Evolutionary conservation across 2,888 invertebrate genomes (phyloP).

Genomic region (Nephrocerus scutellatus): DNA sequence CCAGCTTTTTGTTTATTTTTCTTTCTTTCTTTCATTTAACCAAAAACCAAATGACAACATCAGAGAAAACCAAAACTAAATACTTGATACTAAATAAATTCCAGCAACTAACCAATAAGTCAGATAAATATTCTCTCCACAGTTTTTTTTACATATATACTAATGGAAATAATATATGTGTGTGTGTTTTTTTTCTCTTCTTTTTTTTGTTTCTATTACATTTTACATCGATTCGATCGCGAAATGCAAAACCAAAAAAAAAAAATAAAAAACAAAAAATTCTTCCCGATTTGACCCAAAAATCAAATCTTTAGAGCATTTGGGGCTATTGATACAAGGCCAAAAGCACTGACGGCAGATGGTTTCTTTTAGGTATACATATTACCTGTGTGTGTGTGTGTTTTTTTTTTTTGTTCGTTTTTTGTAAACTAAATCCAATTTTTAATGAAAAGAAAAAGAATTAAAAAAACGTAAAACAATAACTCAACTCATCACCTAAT

Average conservation of each 20-base stretch:
- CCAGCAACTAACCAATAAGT: too few relatives aligned
- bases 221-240: conserved; percentile 21
- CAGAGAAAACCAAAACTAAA: conserved; percentile 6
- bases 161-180: too few relatives aligned
- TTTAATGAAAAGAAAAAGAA: conserved; percentile 2
- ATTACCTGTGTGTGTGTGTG: too few relatives aligned
- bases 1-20: too few relatives aligned
- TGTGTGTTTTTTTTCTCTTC: conserved; percentile 1
- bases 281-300: conserved; percentile 23
- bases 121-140: too few relatives aligned
- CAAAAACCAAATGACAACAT: conserved; percentile 17
- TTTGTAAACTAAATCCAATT: too few relatives aligned
- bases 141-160: too few relatives aligned
- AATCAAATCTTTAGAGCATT: conserved; percentile 44
- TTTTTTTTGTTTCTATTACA: conserved; percentile 4
- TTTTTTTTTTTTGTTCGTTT: too few relatives aligned
- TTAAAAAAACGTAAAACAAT: conserved; percentile 9
- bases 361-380: conserved; percentile 48
- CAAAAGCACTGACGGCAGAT: conserved; percentile 47
- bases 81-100: not conserved
- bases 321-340: conserved; percentile 45
- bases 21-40: too few relatives aligned
- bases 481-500: too few relatives aligned
- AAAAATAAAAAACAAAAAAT: conserved; percentile 12
- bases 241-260: conserved; percentile 15